phyloP scores from a whole-genome alignment of 2,888 invertebrate species.

The Rhogogaster chlorosoma region DNA sequence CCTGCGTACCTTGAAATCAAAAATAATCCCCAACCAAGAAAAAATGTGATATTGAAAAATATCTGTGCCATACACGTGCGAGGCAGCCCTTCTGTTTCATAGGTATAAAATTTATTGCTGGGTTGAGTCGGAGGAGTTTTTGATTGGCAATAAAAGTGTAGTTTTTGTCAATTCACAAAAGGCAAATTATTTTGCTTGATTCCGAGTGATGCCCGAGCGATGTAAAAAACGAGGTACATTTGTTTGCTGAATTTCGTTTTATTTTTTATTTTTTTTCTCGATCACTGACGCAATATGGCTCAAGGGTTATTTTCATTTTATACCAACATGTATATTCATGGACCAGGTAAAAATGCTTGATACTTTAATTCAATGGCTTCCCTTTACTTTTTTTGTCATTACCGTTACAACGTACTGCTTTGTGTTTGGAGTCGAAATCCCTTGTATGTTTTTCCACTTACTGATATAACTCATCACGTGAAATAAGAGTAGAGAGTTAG shows the following conservation, averaged over 20 bases:
- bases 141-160: neutral
- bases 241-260: neutral
- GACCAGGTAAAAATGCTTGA: neutral
- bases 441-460: neutral
- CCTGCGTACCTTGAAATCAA: neutral
- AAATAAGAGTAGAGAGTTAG: neutral
- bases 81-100: neutral
- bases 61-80: neutral
- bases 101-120: neutral
- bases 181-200: slow-evolving; percentile 2
- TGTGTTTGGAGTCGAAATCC: neutral
- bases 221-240: neutral
- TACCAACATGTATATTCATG: neutral
- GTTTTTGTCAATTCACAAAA: neutral
- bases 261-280: neutral
- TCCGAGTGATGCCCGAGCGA: neutral
- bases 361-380: neutral
- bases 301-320: neutral
- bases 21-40: neutral
- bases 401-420: neutral
- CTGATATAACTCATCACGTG: neutral
- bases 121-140: neutral
- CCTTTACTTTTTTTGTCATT: neutral
- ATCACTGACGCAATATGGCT: neutral
- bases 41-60: neutral